Evolutionary conservation across 2,797 vertebrate genomes (phyloP).

Genomic region (Rhinichthys osculus): DNA sequence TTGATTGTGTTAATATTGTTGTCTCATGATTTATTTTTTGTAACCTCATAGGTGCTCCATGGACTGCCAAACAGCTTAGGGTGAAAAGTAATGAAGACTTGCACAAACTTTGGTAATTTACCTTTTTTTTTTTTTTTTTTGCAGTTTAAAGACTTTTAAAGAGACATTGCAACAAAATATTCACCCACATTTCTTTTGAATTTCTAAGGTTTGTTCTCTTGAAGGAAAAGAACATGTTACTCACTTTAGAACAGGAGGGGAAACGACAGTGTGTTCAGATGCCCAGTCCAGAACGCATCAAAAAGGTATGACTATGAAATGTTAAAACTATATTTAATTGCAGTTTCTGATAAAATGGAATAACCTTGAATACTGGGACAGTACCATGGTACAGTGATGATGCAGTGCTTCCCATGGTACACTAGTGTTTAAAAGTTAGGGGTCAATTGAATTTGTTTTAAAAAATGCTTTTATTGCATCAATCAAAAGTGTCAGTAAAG

Average conservation of each 20-base stretch:
- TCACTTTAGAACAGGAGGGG: constrained; percentile 90
- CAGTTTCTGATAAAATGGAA: background rate
- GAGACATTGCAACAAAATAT: background rate
- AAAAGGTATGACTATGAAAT: constrained; percentile 80
- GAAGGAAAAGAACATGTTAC: constrained; percentile 96
- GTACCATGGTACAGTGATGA: background rate
- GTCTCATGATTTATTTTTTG: background rate
- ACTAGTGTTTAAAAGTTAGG: background rate
- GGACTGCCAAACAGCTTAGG: constrained; percentile 89
- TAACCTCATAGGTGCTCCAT: constrained; percentile 84
- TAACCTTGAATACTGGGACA: background rate
- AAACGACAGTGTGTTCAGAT: constrained; percentile 85
- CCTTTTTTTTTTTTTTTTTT: background rate
- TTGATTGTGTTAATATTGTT: background rate
- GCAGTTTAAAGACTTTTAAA: background rate
- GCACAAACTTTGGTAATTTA: constrained; percentile 92
- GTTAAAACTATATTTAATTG: background rate
- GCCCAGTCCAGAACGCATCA: constrained; percentile 93
- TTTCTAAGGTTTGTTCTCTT: constrained; percentile 91
- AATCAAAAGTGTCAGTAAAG: background rate
- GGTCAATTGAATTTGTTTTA: background rate
- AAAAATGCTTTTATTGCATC: background rate
- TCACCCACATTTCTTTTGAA: background rate
- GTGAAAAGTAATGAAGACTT: constrained; percentile 94
- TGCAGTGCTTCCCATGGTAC: background rate